A percentile compares a stretch with the other conserved stretches of the same genome.
Evolutionary conservation across 2,113 vertebrate genomes (phyloP).

Genomic region (Crotophaga sulcirostris): DNA sequence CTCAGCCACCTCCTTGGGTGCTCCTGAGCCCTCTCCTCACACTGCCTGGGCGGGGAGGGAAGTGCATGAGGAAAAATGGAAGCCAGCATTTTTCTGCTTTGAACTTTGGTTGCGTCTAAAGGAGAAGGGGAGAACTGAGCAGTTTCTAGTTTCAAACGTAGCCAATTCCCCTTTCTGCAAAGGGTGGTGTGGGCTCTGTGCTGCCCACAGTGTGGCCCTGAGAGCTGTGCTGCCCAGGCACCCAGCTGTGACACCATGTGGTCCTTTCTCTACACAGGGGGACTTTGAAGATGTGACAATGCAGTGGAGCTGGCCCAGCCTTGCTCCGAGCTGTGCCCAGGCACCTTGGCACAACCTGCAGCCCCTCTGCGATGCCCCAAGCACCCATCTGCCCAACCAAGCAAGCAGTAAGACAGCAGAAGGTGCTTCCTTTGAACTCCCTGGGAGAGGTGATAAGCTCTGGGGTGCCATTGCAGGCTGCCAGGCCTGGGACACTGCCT

Average conservation of each 20-base stretch:
- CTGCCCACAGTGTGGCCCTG: not conserved
- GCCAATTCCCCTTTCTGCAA: not conserved
- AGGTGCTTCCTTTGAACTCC: not conserved
- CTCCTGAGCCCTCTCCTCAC: not conserved
- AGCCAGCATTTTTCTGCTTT: not conserved
- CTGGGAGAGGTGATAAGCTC: not conserved
- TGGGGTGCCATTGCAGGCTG: not conserved
- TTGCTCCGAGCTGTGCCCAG: not conserved
- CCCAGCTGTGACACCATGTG: no score
- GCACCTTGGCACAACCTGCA: not conserved
- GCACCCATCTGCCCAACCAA: accelerated
- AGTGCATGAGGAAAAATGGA: not conserved
- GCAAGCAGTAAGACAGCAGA: not conserved
- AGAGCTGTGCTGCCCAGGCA: not conserved
- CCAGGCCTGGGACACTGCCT: not conserved
- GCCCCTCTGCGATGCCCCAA: accelerated
- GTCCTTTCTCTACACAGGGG: slow-evolving; percentile 69
- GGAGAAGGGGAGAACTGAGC: not conserved
- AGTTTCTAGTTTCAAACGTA: not conserved
- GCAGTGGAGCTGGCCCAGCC: slow-evolving; percentile 57
- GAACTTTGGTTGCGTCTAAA: not conserved
- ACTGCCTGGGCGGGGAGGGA: not conserved
- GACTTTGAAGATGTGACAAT: slow-evolving; percentile 74
- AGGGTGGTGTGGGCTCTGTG: accelerated
- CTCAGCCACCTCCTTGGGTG: accelerated